Conservation (phyloP, 2,888 invertebrate species). For the Andrena haemorrhoa region DNA sequence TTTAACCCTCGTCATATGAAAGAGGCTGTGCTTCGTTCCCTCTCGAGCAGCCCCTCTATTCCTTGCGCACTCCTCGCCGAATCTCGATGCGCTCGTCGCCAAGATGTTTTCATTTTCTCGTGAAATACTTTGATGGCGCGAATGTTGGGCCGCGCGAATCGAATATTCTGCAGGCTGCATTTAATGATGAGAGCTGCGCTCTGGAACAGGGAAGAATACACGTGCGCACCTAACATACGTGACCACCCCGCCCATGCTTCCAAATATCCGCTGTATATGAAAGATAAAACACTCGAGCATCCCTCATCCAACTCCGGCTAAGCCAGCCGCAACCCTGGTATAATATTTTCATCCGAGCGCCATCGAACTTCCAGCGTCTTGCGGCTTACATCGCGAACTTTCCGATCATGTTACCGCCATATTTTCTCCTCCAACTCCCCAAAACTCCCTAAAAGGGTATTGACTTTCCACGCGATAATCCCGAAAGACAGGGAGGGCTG, state of each 20-base stretch:
- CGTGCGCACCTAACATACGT: neutral
- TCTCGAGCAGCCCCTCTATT: slow-evolving; percentile 1
- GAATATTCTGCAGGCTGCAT: no score
- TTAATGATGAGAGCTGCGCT: no score
- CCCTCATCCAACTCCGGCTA: neutral
- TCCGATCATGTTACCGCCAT: slow-evolving; percentile 32
- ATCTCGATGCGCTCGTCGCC: slow-evolving; percentile 3
- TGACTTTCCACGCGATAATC: slow-evolving; percentile 22
- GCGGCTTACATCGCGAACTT: slow-evolving; percentile 38
- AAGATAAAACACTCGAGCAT: neutral
- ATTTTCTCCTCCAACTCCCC: slow-evolving; percentile 31
- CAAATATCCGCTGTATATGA: neutral
- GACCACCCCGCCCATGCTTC: neutral
- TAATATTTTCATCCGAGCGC: slow-evolving; percentile 18
- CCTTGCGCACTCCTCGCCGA: slow-evolving; percentile 20
- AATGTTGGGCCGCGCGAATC: no score
- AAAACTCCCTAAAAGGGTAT: slow-evolving; percentile 32
- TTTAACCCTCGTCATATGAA: slow-evolving; percentile 55
- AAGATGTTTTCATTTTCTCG: slow-evolving; percentile 9
- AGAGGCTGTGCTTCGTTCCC: slow-evolving; percentile 11
- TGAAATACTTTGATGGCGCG: neutral
- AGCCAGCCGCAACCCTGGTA: neutral
- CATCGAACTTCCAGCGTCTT: slow-evolving; percentile 21
- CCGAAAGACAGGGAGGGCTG: neutral
- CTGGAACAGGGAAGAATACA: no score